phyloP scores from a whole-genome alignment of 2,888 invertebrate genomes.

The Watsonalla cultraria region DNA sequence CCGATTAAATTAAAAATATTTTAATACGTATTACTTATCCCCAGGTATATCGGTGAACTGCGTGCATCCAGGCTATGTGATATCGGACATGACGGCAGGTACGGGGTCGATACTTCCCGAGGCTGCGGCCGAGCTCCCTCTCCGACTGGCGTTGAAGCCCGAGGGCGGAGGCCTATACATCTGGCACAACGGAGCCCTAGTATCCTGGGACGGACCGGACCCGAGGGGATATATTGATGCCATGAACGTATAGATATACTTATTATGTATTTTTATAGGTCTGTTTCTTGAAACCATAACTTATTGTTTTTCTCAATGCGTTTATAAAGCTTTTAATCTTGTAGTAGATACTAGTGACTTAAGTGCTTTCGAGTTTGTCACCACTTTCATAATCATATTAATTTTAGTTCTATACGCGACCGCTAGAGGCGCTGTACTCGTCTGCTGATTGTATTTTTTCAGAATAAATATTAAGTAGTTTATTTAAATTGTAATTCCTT shows the following conservation, averaged over 20 bases:
- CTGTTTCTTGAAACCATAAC: constrained; percentile 1
- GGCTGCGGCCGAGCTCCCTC: constrained; percentile 37
- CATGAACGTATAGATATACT: constrained; percentile 13
- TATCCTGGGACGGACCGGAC: constrained; percentile 62
- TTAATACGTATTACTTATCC: background rate
- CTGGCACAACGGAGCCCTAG: constrained; percentile 51
- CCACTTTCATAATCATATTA: too few species aligned
- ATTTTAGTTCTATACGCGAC: too few species aligned
- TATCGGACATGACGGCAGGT: constrained; percentile 64
- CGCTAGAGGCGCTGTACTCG: too few species aligned
- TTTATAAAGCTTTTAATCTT: too few species aligned
- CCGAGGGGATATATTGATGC: constrained; percentile 59
- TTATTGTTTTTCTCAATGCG: background rate
- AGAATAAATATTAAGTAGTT: too few species aligned
- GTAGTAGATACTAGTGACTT: too few species aligned
- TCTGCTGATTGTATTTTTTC: too few species aligned
- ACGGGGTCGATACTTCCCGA: constrained; percentile 45
- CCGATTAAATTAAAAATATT: too few species aligned
- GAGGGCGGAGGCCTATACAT: constrained; percentile 41
- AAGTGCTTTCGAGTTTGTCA: too few species aligned
- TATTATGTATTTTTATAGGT: background rate
- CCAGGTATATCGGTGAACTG: constrained; percentile 58
- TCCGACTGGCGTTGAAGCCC: constrained; percentile 34
- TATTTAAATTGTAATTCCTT: too few species aligned
- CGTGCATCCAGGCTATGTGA: constrained; percentile 69